A percentile compares a stretch with the other conserved stretches of the same genome.
Conservation (phyloP, 2,797 vertebrate species). For the Vultur gryphus region DNA sequence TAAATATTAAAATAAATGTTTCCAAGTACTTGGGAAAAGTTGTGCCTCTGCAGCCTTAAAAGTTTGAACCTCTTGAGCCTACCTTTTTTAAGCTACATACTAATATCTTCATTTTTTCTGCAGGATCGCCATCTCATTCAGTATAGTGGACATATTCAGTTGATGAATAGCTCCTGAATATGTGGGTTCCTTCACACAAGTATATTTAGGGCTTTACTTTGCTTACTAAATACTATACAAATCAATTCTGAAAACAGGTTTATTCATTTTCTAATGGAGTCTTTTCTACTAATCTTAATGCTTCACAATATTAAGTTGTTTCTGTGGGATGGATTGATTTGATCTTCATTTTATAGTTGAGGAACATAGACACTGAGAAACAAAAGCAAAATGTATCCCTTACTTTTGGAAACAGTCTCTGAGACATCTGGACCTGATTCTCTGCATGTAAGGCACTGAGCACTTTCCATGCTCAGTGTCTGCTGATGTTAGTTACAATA, state of each 20-base stretch:
- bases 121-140: not conserved
- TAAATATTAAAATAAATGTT: not conserved
- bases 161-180: not conserved
- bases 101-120: not conserved
- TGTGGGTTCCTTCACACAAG: not conserved
- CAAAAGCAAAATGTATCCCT: not conserved
- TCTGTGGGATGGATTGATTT: not conserved
- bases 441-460: not conserved
- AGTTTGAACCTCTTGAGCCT: not conserved
- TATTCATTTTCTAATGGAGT: not conserved
- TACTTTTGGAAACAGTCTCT: not conserved
- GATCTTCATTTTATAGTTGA: not conserved
- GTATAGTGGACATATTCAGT: not conserved
- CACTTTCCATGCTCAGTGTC: not conserved
- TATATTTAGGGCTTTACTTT: not conserved
- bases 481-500: not conserved
- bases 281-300: not conserved
- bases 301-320: not conserved
- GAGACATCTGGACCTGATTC: not conserved
- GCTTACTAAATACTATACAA: not conserved
- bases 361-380: not conserved
- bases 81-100: not conserved
- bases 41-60: not conserved
- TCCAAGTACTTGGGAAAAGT: not conserved
- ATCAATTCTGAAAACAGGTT: not conserved